phyloP scores from a whole-genome alignment of 1,140 invertebrate species.

The Tetramorium simillimum region DNA sequence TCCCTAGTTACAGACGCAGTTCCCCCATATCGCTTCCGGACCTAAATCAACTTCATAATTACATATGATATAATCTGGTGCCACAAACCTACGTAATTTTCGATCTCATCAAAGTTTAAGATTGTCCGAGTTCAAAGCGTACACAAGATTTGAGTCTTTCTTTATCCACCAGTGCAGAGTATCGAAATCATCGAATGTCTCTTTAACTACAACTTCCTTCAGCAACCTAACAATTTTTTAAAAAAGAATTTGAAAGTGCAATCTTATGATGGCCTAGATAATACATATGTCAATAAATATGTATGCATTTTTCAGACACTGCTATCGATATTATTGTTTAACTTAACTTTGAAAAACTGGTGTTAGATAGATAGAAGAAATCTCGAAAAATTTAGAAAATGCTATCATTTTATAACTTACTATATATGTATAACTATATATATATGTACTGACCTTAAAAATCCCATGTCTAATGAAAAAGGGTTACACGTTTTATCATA shows the following conservation, averaged over 20 bases:
- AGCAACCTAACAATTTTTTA: not conserved
- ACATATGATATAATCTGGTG: constrained; percentile 59
- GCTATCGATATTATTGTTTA: not conserved
- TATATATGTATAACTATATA: not conserved
- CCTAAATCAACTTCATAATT: constrained; percentile 66
- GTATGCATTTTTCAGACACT: not conserved
- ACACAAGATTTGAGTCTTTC: constrained; percentile 29
- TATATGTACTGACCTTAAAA: not conserved
- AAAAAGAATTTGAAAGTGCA: not conserved
- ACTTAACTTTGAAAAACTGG: constrained; percentile 1
- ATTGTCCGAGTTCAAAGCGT: constrained; percentile 21
- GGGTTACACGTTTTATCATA: not conserved
- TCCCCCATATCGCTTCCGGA: constrained; percentile 52
- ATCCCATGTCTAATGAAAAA: not conserved
- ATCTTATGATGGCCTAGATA: not conserved
- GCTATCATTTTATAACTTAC: not conserved
- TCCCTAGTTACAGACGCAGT: constrained; percentile 39
- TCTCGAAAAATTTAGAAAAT: not conserved
- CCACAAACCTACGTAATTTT: constrained; percentile 53
- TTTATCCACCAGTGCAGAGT: not conserved
- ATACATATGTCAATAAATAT: not conserved
- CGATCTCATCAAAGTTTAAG: constrained; percentile 56
- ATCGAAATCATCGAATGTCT: not conserved
- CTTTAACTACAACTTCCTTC: not conserved
- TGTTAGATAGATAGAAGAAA: not conserved